Conservation (phyloP, 2,797 vertebrate genomes). For the Anguilla megastoma region DNA sequence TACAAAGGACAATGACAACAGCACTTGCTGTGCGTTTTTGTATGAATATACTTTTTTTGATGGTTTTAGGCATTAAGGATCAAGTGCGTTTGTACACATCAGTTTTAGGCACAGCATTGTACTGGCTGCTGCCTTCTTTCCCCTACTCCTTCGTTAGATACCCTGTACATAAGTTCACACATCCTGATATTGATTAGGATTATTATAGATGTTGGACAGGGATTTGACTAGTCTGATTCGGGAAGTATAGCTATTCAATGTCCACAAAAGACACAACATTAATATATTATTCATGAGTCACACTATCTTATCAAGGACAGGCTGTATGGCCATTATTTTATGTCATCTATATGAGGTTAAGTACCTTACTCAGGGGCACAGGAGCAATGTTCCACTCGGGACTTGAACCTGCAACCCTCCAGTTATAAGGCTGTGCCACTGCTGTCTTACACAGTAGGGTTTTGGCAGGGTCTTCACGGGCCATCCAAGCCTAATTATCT, state of each 20-base stretch:
- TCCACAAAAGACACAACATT: not conserved
- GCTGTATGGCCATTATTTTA: not conserved
- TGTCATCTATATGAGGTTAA: not conserved
- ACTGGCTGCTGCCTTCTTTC: not conserved
- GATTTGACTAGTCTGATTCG: constrained; percentile 1
- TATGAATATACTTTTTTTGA: not conserved
- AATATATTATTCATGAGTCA: not conserved
- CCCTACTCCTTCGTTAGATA: not conserved
- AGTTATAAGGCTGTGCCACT: not conserved
- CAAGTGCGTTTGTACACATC: not conserved
- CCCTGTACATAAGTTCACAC: not conserved
- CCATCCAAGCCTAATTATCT: constrained; percentile 1
- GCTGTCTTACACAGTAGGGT: not conserved
- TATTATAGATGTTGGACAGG: not conserved
- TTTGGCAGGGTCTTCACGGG: not conserved
- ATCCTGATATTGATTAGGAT: not conserved
- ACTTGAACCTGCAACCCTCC: not conserved
- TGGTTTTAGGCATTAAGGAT: not conserved
- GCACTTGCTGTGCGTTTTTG: not conserved
- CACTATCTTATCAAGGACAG: not conserved
- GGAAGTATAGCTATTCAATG: not conserved
- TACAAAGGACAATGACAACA: not conserved
- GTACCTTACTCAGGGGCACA: not conserved
- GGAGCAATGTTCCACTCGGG: not conserved
- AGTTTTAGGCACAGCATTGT: not conserved